Evolutionary conservation across 1,140 invertebrate species (phyloP).

Genomic region (Wiebesia pumilae): DNA sequence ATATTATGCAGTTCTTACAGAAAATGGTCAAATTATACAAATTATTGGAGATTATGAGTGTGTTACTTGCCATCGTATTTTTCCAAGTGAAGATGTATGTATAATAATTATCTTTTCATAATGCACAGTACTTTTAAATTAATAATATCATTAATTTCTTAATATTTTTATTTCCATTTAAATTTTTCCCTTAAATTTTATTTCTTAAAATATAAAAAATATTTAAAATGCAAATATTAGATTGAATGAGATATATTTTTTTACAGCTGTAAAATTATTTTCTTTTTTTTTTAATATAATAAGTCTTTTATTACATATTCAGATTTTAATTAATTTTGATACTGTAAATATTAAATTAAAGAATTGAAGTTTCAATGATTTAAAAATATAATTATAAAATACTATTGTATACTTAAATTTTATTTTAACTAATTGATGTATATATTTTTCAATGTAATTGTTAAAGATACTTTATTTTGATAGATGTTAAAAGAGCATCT

Average conservation of each 20-base stretch:
- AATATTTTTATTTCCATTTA: no score
- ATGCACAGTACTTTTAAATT: neutral
- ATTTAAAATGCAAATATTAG: slow-evolving; percentile 18
- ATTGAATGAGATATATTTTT: neutral
- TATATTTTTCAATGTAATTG: neutral
- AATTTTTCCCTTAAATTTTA: no score
- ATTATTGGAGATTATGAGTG: slow-evolving; percentile 69
- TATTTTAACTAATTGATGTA: neutral
- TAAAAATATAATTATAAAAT: no score
- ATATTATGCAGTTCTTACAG: slow-evolving; percentile 59
- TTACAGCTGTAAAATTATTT: neutral
- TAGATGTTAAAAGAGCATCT: slow-evolving; percentile 70
- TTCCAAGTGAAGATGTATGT: slow-evolving; percentile 68
- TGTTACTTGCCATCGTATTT: slow-evolving; percentile 70
- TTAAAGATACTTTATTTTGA: neutral
- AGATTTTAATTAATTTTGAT: neutral
- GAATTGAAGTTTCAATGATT: neutral
- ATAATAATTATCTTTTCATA: slow-evolving; percentile 11
- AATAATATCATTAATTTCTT: no score
- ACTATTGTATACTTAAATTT: neutral
- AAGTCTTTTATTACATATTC: neutral
- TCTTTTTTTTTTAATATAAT: no score
- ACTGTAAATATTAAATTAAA: neutral
- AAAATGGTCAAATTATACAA: slow-evolving; percentile 65
- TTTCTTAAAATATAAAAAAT: neutral